Base-by-base conservation (phyloP, 2,888 invertebrate genomes). In the Orchestes rusci region DNA sequence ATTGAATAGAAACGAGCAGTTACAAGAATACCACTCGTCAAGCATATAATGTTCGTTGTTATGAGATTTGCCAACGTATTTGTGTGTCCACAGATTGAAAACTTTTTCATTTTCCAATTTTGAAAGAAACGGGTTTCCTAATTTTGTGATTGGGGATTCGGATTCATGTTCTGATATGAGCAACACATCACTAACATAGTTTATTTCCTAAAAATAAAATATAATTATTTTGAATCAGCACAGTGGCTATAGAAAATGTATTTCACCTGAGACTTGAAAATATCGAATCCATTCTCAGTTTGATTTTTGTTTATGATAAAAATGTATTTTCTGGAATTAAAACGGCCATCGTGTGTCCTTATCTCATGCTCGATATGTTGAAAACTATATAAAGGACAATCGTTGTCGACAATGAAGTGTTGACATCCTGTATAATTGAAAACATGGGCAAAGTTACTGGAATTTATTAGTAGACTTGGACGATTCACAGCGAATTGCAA, bases 231-330 rank as follows among this genome's bases (percentile, higher is more conserved):
- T n/a, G n/a, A n/a, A n/a, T n/a, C n/a, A n/a, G n/a, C n/a, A n/a
- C n/a, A n/a, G n/a, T n/a, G n/a, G n/a, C n/a, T n/a, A n/a, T n/a
- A n/a, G n/a, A n/a, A n/a, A n/a, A n/a, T n/a, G n/a, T n/a, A n/a
- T n/a, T n/a, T n/a, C n/a, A n/a, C n/a, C 71, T 47, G 64, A 80
- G 8, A 77, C 75, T 57, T 61, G 67, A 39, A 7, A 65, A 82
- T 4, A 64, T 81, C 15, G 72, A 78, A n/a, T 68, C 72, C 44
- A 68, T 80, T 47, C 76, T 78, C 46, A 75, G 80, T 4, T 66
- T 82, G 16, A 66, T 79, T 52, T 65, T 75, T 20, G 72, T 74
- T 53, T 80, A 81, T 79, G 82, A 83, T 65, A 75, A 75, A 51
- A 72, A 74, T 66, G 78, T 78, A 52, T 38, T 20, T 36, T 32